These are phyloP conservation scores for Copidosoma floridanum DNA, from an alignment of 1,140 invertebrate species.

Conservation along the genomic window DNA sequence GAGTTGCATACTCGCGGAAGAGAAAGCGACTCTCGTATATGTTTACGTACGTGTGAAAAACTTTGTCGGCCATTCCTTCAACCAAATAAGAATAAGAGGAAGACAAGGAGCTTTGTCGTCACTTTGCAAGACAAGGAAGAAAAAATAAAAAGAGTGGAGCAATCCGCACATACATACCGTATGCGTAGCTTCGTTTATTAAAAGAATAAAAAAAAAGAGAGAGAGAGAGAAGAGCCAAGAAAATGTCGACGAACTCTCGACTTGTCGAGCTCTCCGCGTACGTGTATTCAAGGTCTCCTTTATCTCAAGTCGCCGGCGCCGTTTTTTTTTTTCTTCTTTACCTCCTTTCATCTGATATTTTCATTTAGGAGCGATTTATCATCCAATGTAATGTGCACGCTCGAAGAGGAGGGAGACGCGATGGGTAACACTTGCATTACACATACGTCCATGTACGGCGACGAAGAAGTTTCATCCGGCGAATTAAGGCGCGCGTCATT, in stretches of 20 bases:
- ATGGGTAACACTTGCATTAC: no score
- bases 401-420: no score
- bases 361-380: slow-evolving; percentile 23
- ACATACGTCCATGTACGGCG: no score
- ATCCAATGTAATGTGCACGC: no score
- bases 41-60: slow-evolving; percentile 11
- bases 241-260: slow-evolving; percentile 32
- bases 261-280: no score
- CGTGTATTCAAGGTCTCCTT: slow-evolving; percentile 21
- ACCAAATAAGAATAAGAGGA: not conserved
- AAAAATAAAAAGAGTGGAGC: not conserved
- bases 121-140: not conserved
- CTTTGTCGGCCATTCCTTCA: not conserved
- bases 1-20: no score
- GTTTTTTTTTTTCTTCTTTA: not conserved
- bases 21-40: no score
- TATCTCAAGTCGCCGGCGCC: slow-evolving; percentile 12
- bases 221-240: slow-evolving; percentile 20
- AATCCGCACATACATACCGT: no score
- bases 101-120: not conserved
- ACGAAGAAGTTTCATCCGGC: slow-evolving; percentile 22
- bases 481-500: slow-evolving; percentile 20
- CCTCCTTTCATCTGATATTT: slow-evolving; percentile 15
- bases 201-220: not conserved
- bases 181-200: no score